Percentiles rank a stretch among this genome's conserved stretches.
Conservation (phyloP, 1,140 invertebrate species). For the Ruditapes philippinarum region DNA sequence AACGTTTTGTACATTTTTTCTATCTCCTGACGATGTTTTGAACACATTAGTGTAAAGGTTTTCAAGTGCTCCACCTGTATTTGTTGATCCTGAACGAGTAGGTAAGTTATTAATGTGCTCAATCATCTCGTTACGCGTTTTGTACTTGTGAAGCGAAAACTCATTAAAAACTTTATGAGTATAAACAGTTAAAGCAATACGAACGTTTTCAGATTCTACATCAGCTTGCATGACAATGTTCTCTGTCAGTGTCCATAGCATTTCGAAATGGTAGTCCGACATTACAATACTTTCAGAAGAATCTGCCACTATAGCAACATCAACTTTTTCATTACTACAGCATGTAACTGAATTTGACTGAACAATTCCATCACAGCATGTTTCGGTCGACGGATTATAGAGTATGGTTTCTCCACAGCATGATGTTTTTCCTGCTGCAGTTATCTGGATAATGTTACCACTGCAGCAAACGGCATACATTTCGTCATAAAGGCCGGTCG, state of each 20-base stretch:
- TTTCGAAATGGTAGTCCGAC: not conserved
- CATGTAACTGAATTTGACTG: not conserved
- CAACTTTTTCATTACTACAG: not conserved
- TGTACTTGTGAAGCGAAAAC: not conserved
- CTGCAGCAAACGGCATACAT: not conserved
- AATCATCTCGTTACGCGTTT: not conserved
- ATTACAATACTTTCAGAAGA: not conserved
- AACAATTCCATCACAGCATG: conserved; percentile 7
- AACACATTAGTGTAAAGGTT: not conserved
- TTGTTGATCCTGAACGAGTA: not conserved
- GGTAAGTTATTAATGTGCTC: not conserved
- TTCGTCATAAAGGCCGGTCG: not conserved
- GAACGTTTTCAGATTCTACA: conserved; percentile 3
- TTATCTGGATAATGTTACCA: not conserved
- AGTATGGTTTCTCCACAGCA: not conserved
- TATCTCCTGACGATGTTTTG: not conserved
- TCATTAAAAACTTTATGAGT: conserved; percentile 19
- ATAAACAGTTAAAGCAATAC: not conserved
- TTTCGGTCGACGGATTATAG: not conserved
- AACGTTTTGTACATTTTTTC: not conserved
- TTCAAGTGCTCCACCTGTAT: conserved; percentile 27
- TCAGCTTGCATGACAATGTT: not conserved
- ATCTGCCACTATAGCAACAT: conserved; percentile 26
- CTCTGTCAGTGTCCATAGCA: not conserved
- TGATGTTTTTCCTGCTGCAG: not conserved